Evolutionary conservation across 2,113 vertebrate genomes (phyloP).

Genomic region (Neofelis nebulosa): DNA sequence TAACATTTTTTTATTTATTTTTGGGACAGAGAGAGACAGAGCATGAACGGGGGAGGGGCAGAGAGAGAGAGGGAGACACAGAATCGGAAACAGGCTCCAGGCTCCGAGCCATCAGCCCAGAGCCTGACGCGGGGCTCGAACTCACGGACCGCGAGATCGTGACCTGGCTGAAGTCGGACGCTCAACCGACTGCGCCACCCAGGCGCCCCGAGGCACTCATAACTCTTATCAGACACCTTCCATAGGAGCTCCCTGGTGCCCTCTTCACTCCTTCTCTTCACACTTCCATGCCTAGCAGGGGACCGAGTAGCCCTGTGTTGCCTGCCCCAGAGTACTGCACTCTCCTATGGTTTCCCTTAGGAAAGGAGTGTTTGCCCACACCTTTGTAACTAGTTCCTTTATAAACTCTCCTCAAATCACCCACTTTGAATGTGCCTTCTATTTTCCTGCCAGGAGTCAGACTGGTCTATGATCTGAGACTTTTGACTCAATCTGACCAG

Average conservation of each 20-base stretch:
- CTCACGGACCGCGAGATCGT: too few species aligned
- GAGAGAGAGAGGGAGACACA: too few species aligned
- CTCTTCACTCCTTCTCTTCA: background rate
- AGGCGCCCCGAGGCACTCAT: background rate
- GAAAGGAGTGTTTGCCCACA: background rate
- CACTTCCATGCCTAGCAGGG: background rate
- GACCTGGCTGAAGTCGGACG: too few species aligned
- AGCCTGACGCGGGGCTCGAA: too few species aligned
- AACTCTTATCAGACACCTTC: background rate
- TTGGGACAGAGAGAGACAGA: too few species aligned
- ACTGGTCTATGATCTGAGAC: background rate
- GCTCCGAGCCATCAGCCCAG: too few species aligned
- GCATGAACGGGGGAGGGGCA: too few species aligned
- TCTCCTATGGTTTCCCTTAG: background rate
- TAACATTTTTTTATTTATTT: too few species aligned
- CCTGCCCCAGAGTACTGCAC: background rate
- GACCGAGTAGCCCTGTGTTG: background rate
- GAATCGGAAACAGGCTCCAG: too few species aligned
- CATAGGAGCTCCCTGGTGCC: background rate
- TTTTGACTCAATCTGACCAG: background rate
- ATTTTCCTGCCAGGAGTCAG: background rate
- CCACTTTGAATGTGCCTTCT: slow-evolving; percentile 20
- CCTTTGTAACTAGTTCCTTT: background rate
- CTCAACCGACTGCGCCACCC: too few species aligned
- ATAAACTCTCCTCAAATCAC: background rate